These are phyloP conservation scores for Geotria australis DNA, from an alignment of 2,797 vertebrate genomes.

Conservation along the genomic window DNA sequence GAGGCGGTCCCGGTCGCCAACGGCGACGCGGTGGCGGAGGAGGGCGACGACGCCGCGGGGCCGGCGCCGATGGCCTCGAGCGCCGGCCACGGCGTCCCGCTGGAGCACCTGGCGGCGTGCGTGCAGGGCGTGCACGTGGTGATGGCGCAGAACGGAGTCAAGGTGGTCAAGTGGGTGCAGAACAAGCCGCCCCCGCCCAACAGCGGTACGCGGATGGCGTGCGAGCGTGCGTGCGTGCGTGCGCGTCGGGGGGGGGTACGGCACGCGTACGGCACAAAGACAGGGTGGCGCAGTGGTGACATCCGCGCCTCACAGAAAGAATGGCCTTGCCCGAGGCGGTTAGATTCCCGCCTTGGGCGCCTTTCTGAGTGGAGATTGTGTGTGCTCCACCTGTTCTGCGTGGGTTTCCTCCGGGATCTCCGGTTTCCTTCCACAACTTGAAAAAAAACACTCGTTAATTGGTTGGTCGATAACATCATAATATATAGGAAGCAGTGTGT, in stretches of 20 bases:
- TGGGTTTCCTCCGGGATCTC: too few species aligned
- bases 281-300: too few species aligned
- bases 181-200: conserved; percentile 60
- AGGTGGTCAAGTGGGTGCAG: conserved; percentile 89
- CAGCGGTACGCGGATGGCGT: conserved; percentile 17
- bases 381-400: too few species aligned
- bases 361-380: too few species aligned
- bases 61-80: too few species aligned
- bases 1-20: conserved; percentile 19
- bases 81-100: conserved; percentile 37
- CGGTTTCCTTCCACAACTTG: too few species aligned
- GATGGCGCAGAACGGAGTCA: conserved; percentile 72
- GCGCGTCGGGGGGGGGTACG: not conserved
- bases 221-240: not conserved
- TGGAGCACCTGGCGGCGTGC: conserved; percentile 82
- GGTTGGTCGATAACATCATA: too few species aligned
- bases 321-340: too few species aligned
- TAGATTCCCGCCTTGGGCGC: too few species aligned
- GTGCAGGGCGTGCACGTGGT: conserved; percentile 66
- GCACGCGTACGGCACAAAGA: not conserved
- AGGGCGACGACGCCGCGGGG: conserved; percentile 6
- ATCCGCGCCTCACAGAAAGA: too few species aligned
- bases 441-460: too few species aligned
- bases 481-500: too few species aligned
- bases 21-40: conserved; percentile 22